phyloP scores from a whole-genome alignment of 2,888 invertebrate genomes.

The Acanthosepion lycidas region DNA sequence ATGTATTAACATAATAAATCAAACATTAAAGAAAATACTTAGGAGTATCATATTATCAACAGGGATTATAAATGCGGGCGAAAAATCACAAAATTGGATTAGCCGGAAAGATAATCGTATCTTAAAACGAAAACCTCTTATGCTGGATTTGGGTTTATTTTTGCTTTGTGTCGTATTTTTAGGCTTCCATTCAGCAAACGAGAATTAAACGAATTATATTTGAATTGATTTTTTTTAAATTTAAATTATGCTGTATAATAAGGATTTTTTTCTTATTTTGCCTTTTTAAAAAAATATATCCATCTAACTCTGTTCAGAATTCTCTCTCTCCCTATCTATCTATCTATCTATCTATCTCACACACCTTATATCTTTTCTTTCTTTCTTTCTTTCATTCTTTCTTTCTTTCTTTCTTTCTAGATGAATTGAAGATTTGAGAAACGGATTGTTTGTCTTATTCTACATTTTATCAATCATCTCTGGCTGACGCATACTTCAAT shows the following conservation, averaged over 20 bases:
- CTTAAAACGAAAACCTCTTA: constrained; percentile 15
- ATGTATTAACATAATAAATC: neutral
- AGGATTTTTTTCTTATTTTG: too few species aligned
- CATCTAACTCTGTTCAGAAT: too few species aligned
- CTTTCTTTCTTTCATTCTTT: neutral
- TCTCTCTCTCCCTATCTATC: neutral
- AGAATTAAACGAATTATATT: too few species aligned
- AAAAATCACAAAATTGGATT: neutral
- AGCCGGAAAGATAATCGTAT: neutral
- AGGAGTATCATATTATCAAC: neutral
- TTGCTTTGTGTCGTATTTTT: neutral
- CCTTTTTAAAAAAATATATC: too few species aligned
- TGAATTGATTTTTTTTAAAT: too few species aligned
- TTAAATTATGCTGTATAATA: too few species aligned
- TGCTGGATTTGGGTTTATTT: neutral
- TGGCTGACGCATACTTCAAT: too few species aligned
- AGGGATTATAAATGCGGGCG: neutral
- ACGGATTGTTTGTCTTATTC: too few species aligned
- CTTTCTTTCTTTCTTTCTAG: neutral
- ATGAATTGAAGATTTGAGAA: too few species aligned
- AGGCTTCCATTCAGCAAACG: neutral
- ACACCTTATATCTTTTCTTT: too few species aligned
- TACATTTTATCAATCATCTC: too few species aligned
- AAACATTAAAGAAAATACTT: neutral
- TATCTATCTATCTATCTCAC: neutral